Evolutionary conservation across 92 coral and sea anemone species (phyloP).

Genomic region (Porites cylindrica): DNA sequence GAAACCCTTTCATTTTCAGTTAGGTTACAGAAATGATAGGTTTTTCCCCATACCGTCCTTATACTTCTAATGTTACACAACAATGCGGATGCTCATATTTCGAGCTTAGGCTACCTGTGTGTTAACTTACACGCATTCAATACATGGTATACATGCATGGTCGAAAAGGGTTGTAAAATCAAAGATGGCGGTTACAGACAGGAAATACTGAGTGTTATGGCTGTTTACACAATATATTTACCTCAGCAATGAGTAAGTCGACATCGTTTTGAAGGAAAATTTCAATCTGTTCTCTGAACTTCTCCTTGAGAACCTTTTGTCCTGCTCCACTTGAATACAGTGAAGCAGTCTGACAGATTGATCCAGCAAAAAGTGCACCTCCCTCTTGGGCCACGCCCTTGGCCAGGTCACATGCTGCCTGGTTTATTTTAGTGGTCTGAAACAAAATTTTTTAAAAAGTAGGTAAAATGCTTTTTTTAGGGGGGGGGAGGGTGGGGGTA

Average conservation of each 20-base stretch:
- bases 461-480: not conserved
- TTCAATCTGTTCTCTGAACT: conserved; percentile 68
- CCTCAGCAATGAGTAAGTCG: conserved; percentile 88
- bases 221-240: not conserved
- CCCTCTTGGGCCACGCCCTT: conserved; percentile 65
- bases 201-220: too few relatives aligned
- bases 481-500: too few relatives aligned
- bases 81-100: too few relatives aligned
- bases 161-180: too few relatives aligned
- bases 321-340: conserved; percentile 61
- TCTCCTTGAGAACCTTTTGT: conserved; percentile 64
- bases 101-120: too few relatives aligned
- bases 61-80: too few relatives aligned
- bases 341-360: conserved; percentile 60
- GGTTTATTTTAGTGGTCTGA: conserved; percentile 67
- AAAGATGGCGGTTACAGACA: too few relatives aligned
- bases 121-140: too few relatives aligned
- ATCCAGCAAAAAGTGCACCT: conserved; percentile 71
- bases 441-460: not conserved
- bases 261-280: conserved; percentile 64
- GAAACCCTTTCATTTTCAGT: too few relatives aligned
- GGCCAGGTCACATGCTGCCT: conserved; percentile 75
- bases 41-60: too few relatives aligned
- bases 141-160: too few relatives aligned
- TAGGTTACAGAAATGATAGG: too few relatives aligned